These are phyloP conservation scores for Sciaenops ocellatus DNA, from an alignment of 2,797 vertebrate species.

Conservation along the genomic window DNA sequence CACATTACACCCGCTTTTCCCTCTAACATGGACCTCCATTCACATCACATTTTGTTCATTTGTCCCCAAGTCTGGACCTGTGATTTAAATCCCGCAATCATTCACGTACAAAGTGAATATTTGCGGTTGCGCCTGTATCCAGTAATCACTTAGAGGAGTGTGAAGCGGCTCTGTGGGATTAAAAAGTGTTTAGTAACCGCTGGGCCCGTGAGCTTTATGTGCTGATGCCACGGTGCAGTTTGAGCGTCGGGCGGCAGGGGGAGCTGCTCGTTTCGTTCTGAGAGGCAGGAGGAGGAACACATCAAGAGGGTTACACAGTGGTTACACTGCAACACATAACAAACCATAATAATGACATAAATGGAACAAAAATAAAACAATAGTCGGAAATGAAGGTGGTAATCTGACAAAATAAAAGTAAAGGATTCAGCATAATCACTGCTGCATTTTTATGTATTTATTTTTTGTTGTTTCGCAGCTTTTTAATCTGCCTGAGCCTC, in stretches of 20 bases:
- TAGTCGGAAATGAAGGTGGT: constrained; percentile 6
- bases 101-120: constrained; percentile 26
- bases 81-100: constrained; percentile 23
- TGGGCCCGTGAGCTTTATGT: constrained; percentile 34
- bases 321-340: constrained; percentile 18
- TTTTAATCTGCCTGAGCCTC: background rate
- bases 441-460: background rate
- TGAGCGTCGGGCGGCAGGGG: constrained; percentile 61
- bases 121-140: constrained; percentile 28
- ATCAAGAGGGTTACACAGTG: constrained; percentile 19
- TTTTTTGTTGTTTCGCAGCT: background rate
- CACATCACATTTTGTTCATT: constrained; percentile 19
- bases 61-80: background rate
- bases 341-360: constrained; percentile 24
- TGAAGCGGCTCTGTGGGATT: constrained; percentile 62
- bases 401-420: constrained; percentile 39
- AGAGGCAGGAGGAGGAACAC: constrained; percentile 4
- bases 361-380: constrained; percentile 2
- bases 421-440: background rate
- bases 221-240: constrained; percentile 3
- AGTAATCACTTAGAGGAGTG: constrained; percentile 50
- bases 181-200: constrained; percentile 53
- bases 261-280: constrained; percentile 77
- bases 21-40: constrained; percentile 22
- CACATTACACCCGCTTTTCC: constrained; percentile 49